These are phyloP conservation scores for Styela plicata DNA, from an alignment of 23 tunicate species.

Conservation along the genomic window DNA sequence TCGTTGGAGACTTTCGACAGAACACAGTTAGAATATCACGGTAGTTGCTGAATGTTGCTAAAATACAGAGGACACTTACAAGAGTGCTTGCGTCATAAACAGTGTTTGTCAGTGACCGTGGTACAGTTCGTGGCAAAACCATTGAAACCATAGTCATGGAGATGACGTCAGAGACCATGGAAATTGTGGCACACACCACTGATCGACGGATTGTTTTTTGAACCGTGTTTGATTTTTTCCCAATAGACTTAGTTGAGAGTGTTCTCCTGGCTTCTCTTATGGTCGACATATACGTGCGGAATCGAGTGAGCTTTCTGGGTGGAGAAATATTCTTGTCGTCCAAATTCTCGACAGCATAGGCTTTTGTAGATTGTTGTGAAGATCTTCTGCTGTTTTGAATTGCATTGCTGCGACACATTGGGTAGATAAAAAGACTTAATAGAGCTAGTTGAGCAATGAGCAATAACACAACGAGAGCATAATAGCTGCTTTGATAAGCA, in stretches of 20 bases:
- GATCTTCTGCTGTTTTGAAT: constrained; percentile 15
- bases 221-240: neutral
- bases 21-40: constrained; percentile 14
- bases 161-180: constrained; percentile 40
- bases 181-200: constrained; percentile 36
- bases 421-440: constrained; percentile 55
- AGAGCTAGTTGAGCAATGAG: constrained; percentile 46
- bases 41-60: constrained; percentile 22
- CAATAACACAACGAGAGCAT: constrained; percentile 27
- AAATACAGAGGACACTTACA: constrained; percentile 39
- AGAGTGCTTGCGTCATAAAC: constrained; percentile 37
- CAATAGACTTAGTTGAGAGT: neutral
- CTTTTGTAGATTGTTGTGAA: neutral
- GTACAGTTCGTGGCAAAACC: constrained; percentile 30
- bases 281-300: neutral
- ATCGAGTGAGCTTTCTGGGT: neutral
- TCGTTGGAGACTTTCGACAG: neutral
- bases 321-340: neutral
- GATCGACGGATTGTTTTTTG: constrained; percentile 47
- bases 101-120: constrained; percentile 38
- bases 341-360: neutral
- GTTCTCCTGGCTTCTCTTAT: neutral
- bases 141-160: constrained; percentile 41
- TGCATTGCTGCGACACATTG: constrained; percentile 38
- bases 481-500: constrained; percentile 2